Base-by-base conservation (phyloP, 2,888 invertebrate species). In the Phragmatobia fuliginosa region DNA sequence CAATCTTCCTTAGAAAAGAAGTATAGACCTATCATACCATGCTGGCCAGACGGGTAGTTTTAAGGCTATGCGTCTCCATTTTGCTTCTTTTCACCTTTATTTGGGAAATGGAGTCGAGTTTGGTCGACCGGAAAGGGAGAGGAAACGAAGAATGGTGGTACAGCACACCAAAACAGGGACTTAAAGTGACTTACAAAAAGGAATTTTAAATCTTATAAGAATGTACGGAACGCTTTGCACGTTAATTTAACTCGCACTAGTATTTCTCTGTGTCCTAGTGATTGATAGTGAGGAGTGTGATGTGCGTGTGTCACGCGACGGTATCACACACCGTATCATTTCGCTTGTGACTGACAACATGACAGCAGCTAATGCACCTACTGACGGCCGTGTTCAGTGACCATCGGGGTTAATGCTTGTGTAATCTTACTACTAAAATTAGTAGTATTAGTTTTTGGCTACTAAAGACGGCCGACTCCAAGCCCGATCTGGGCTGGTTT, bases 311-410 rank as follows among this genome's bases (percentile, higher is more conserved):
- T 56, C 56, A 56, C 56, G 56, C 56, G 7, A 56, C 56, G 28
- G 58, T 68, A 52, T 63, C 69, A 49, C 59, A 71, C 5, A 52
- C 52, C 25, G 52, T 52, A 52, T 56, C 28, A 56, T 56, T 28
- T 56, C 56, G 56, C 56, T 56, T 28, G 16, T 56, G 28, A 4
- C 16, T 28, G 56, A 56, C 56, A 56, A 56, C 16, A 28, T 28
- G 56, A 56, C 56, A 56, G 56, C 56, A 28, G 52, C 25, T 52
- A 28, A 56, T 56, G 7, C 28, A 7, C 25, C 49, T 28, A 25
- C 14, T 28, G 25, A 28, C 16, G 56, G 28, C 6, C 16, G 16
- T 16, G 56, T 56, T 56, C 56, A 28, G 28, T 56, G 25, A 56
- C 28, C 25, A 28, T 56, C 25, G 28, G 16, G 56, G 25, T 56